Base-by-base conservation (phyloP, 2,113 vertebrate species). In the Sylvilagus bachmani region DNA sequence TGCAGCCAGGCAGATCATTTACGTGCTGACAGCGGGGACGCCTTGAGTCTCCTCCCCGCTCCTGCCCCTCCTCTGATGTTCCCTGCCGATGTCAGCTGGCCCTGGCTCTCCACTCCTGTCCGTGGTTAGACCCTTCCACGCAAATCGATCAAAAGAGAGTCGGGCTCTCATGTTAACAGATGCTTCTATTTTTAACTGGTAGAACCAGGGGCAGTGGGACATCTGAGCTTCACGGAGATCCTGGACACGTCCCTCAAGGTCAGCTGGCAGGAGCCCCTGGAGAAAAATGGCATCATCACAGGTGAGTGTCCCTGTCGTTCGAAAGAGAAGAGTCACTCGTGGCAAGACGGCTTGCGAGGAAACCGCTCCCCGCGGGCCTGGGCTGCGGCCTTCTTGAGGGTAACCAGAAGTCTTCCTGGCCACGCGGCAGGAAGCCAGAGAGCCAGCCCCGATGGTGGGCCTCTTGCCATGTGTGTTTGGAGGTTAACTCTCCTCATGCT, bases 211-310 rank as follows among this genome's bases (percentile, higher is more conserved):
- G 98, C 99, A 2, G 99, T 99, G 96, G 99, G 99, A 61, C 99
- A 98, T 88, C 98, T 99, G 98, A 99, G 99, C 90, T 99, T 99
- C 98, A 99, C 99, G 0, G 99, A 99, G 98, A 99, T 99, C 97
- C 98, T 99, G 98, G 99, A 99, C 98, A 99, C 99, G 0, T 99
- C 99, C 0, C 98, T 99, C 94, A 98, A 99, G 98, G 99, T 99
- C 98, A 99, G 99, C 99, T 99, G 99, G 99, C 98, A 98, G 95
- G 99, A 99, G 96, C 99, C 99, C 62, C 97, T 98, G 84, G 99
- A 99, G 98, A 99, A 98, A 97, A 99, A 99, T 0, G 99, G 99
- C 96, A 98, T 99, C 94, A 98, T 99, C 96, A 99, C 98, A 86
- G 99, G 99, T 99, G 71, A 98, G 97, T 92, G 86, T 92, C 95